Conservation (phyloP, 2,797 vertebrate species). For the Gymnothorax javanicus region DNA sequence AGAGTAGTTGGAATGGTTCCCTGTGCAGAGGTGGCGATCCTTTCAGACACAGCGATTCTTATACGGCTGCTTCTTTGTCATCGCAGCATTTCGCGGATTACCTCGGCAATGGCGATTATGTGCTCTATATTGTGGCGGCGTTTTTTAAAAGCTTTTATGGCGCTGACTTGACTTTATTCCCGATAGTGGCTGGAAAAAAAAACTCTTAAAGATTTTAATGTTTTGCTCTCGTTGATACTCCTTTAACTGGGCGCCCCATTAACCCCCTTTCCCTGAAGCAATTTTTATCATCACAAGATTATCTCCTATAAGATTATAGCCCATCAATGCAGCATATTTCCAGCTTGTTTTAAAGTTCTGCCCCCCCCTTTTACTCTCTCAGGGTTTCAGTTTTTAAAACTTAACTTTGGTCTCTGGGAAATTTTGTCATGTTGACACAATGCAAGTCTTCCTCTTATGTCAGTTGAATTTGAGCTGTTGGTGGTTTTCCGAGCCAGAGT, state of each 20-base stretch:
- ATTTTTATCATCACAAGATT: constrained; percentile 12
- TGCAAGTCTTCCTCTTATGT: background rate
- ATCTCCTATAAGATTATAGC: constrained; percentile 39
- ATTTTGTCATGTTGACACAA: constrained; percentile 1
- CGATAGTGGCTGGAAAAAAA: constrained; percentile 27
- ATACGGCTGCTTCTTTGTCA: constrained; percentile 30
- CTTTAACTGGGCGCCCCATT: background rate
- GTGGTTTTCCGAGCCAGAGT: background rate
- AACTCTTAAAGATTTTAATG: constrained; percentile 36
- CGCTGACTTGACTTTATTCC: constrained; percentile 38
- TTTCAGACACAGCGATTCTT: background rate
- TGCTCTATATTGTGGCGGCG: constrained; percentile 6
- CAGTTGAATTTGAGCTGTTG: background rate
- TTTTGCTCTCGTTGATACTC: constrained; percentile 22
- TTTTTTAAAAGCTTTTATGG: constrained; percentile 48
- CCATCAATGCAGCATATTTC: constrained; percentile 23
- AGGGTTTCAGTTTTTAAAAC: background rate
- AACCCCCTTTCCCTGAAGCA: constrained; percentile 9
- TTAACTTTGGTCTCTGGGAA: background rate
- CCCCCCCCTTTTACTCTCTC: background rate
- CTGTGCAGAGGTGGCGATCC: background rate
- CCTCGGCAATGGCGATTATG: constrained; percentile 36
- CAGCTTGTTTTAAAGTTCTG: constrained; percentile 18
- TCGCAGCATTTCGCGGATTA: constrained; percentile 43
- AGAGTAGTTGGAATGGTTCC: background rate